A percentile compares a stretch with the other conserved stretches of the same genome.
Conservation (phyloP, 1,140 invertebrate genomes). For the Hypothenemus hampei region DNA sequence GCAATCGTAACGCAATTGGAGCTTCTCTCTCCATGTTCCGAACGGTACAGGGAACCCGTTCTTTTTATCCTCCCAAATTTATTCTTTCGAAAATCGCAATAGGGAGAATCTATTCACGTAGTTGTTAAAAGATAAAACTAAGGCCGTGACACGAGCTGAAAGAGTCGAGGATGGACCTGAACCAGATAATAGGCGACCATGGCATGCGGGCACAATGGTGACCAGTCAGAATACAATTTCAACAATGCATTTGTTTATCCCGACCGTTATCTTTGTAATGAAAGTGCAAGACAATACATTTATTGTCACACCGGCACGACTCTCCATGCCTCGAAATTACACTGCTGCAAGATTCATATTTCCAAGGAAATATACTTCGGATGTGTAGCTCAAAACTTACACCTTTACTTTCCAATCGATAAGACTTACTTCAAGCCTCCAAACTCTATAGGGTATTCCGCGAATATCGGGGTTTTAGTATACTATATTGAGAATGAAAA, state of each 20-base stretch:
- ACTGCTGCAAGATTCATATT: constrained; percentile 7
- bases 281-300: constrained; percentile 31
- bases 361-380: no score
- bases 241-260: constrained; percentile 29
- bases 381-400: no score
- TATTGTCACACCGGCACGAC: constrained; percentile 19
- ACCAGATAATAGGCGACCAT: constrained; percentile 25
- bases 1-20: constrained; percentile 37
- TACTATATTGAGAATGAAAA: no score
- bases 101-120: constrained; percentile 21
- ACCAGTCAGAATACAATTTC: constrained; percentile 26
- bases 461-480: no score
- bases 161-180: constrained; percentile 26
- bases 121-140: constrained; percentile 23
- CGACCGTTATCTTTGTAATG: constrained; percentile 29
- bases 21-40: constrained; percentile 26
- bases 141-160: constrained; percentile 28
- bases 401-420: no score
- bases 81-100: no score
- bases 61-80: no score
- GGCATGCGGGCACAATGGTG: constrained; percentile 29
- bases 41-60: no score
- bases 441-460: no score
- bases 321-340: constrained; percentile 22
- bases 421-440: no score